Base-by-base conservation (phyloP, 2,797 vertebrate genomes). In the Gobionotothen gibberifrons region DNA sequence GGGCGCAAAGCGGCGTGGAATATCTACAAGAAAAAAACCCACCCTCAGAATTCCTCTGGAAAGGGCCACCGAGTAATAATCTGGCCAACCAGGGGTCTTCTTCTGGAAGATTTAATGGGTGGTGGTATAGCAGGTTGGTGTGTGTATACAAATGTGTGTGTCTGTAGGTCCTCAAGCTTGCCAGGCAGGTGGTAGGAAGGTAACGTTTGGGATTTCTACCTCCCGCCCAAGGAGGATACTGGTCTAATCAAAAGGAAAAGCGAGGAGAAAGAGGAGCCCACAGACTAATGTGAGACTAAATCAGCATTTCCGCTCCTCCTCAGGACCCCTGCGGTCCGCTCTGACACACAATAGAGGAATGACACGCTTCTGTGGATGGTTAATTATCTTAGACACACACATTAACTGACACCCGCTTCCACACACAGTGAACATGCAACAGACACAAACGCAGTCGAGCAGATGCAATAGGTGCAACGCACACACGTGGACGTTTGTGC, bases 1-100 rank as follows among this genome's bases (percentile, higher is more conserved):
- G 95, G 96, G 95, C 92, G 94, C 95, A 96, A 94, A 96, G 96
- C 95, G 87, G 95, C 95, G 92, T 94, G 93, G 95, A 97, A 97
- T 96, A 97, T 97, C 96, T 87, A 87, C 85, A 89, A 90, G 85
- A 96, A 96, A 96, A 96, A 96, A 89, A 81, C 92, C 17, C 40
- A 93, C 93, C 91, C 94, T 79, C 95, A 96, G 95, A 96, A 97
- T 97, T 96, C 94, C 93, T 93, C 93, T 95, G 94, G 93, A 96
- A 95, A 94, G 93, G 91, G 94, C 91, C 84, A 94, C 90, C 79
- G 90, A 89, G 74, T 76, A 66, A 61, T 9, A 17, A 75, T 62
- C 59, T 5, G 47, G 40, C 32, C 36, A 13, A 59, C 40, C 63
- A 58, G 74, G 15, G 11, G 78, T 84, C 85, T 83, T 85, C 76